Base-by-base conservation (phyloP, 2,797 vertebrate species). In the Sternarchorhynchus goeldii region DNA sequence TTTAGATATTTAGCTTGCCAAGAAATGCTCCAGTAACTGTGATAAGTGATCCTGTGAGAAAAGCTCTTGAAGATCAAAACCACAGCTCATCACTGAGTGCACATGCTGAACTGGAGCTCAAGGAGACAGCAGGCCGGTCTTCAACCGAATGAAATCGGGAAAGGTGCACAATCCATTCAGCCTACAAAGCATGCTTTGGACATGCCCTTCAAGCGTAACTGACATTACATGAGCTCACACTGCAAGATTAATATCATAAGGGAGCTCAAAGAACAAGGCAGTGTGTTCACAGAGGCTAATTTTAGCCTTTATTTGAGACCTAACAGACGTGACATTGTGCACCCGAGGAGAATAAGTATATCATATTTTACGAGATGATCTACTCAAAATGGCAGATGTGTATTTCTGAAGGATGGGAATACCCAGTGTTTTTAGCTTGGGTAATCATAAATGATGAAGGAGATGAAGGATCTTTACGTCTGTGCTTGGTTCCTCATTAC, bases 221-320 rank as follows among this genome's bases (percentile, higher is more conserved):
- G 31, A 80, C 70, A 70, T 75, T 77, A 81, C 77, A 85, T 21
- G 68, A 75, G 55, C 39, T 60, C 29, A 39, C 39, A 2, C 41
- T 85, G 78, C 76, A 81, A 79, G 75, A 81, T 86, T 85, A 66
- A 84, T 81, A 78, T 72, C 75, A 73, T 73, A 70, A 77, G 78
- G 67, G 63, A 73, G 76, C 55, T 65, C 21, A 39, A 76, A 17
- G 53, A 76, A 50, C 32, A 21, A 31, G 57, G 31, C 29, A 69
- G 32, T 71, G 66, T 79, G 76, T 75, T 77, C 78, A 73, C 79
- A 70, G 68, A 25, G 50, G 66, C 56, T 83, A 79, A 75, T 83
- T 82, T 75, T 81, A 84, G 80, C 25, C 45, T 32, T 25, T 70
- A 53, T 39, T 7, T 55, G 73, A 76, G 70, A 63, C 34, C 29